Base-by-base conservation (phyloP, 2,888 invertebrate genomes). In the Euzophera pinguis region DNA sequence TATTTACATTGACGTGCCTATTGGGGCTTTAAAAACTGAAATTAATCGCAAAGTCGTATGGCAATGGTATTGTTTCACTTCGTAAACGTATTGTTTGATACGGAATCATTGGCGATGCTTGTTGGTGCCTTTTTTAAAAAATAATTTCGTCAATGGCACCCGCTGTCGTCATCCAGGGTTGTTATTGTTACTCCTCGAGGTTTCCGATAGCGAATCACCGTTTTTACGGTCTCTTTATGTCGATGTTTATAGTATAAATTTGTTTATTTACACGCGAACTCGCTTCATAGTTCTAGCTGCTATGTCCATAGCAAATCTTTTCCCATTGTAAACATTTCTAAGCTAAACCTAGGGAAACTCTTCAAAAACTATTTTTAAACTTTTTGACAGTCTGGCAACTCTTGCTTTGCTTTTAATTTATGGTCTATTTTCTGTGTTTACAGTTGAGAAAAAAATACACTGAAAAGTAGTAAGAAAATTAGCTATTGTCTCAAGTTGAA, bases 261-360 rank as follows among this genome's bases (percentile, higher is more conserved):
- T 89, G 89, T 89, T 89, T 89, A 88, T 89, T 87, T 89, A 88
- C 85, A 67, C 76, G 62, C 63, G 65, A 13, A 71, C 73, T 75
- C 78, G 74, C 67, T 62, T 66, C 63, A 47, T 53, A 61, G 66
- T 65, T 66, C n/a, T 38, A 38, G 49, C 27, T 39, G 27, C 5
- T 38, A 39, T 13, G 38, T 39, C 38, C 27, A 27, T 14, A 45
- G n/a, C 49, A 35, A 48, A 37, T 49, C 49, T 22, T 10, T 22
- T 10, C 4, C 14, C 14, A 38, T 38, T 49, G 27, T 38, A 49
- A 27, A 49, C 49, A 39, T 49, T 49, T 27, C 27, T n/a, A 12
- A 14, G 39, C 38, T 27, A 9, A 45, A 29, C 13, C 45, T 13
- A 9, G 1, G 4, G 1, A 13, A 29, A 14, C 9, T 45, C 13